Base-by-base conservation (phyloP, 2,797 vertebrate genomes). In the Schizopygopsis pylzovi region DNA sequence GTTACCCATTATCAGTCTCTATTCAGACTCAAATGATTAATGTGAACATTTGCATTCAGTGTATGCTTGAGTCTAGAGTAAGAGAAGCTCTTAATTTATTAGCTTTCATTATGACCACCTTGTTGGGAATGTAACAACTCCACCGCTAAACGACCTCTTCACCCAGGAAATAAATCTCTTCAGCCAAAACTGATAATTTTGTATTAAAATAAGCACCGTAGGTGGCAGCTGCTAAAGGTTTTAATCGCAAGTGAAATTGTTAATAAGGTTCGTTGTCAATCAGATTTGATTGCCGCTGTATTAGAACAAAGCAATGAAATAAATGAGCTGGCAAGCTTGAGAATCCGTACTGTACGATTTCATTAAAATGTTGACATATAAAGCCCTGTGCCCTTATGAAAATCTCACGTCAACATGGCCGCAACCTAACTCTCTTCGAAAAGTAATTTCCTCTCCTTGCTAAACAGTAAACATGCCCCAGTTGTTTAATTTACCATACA, bases 81-180 rank as follows among this genome's bases (percentile, higher is more conserved):
- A 94, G 92, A 93, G 90, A 88, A 94, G 87, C 88, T 95, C 89
- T 92, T 96, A 95, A 95, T 95, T 94, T 94, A 95, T 95, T 94
- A 94, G 91, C 92, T 94, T 92, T 94, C 92, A 93, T 95, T 95
- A 93, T 92, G 88, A 91, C 87, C 92, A 91, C 73, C 90, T 91
- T 93, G 88, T 91, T 92, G 88, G 91, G 92, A 86, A 87, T 92
- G 90, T 92, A 93, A 91, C 90, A 89, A 93, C 90, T 93, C 91
- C 89, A 92, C 88, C 84, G 71, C 52, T 93, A 93, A 93, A 94
- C 91, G 91, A 95, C 92, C 91, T 95, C 93, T 91, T 88, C 92
- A 88, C 90, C 91, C 88, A 90, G 87, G 83, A 93, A 93, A 94
- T 93, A 93, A 93, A 94, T 93, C 90, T 90, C 86, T 86, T 90